A percentile compares a stretch with the other conserved stretches of the same genome.
These are phyloP conservation scores for Electrona antarctica DNA, from an alignment of 2,113 vertebrate species.

Conservation along the genomic window DNA sequence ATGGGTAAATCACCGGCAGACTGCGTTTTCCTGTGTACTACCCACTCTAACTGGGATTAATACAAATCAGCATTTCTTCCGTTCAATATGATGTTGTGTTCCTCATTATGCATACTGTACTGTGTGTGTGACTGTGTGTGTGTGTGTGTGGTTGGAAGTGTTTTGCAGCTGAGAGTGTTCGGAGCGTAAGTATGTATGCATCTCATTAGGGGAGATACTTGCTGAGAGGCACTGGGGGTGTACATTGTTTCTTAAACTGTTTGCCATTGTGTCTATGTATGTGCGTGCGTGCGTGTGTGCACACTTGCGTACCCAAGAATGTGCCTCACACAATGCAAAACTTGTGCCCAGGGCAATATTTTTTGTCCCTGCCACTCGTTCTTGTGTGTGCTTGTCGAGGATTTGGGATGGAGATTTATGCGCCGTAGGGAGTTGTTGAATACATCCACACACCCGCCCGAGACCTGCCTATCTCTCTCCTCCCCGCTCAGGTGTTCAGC, in stretches of 20 bases:
- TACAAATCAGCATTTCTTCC: no score
- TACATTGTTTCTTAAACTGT: neutral
- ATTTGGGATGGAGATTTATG: constrained; percentile 52
- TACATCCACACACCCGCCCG: neutral
- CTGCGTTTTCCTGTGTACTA: no score
- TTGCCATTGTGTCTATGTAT: no score
- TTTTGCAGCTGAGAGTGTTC: no score
- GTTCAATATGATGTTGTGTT: no score
- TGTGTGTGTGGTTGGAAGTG: no score
- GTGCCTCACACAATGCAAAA: constrained; percentile 12
- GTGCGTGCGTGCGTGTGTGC: neutral
- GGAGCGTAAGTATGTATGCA: neutral
- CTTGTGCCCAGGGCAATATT: constrained; percentile 39
- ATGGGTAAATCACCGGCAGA: no score
- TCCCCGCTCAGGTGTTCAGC: constrained; percentile 18
- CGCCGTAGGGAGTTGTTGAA: constrained; percentile 27
- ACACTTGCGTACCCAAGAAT: no score
- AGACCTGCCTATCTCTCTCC: no score
- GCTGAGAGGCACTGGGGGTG: neutral
- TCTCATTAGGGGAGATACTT: neutral
- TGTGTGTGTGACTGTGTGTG: no score
- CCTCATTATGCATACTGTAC: no score
- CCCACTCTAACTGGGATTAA: no score
- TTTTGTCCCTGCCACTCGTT: constrained; percentile 4
- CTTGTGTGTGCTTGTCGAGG: neutral